Conservation (phyloP, 2,888 invertebrate genomes). For the Orchesellides sinensis region DNA sequence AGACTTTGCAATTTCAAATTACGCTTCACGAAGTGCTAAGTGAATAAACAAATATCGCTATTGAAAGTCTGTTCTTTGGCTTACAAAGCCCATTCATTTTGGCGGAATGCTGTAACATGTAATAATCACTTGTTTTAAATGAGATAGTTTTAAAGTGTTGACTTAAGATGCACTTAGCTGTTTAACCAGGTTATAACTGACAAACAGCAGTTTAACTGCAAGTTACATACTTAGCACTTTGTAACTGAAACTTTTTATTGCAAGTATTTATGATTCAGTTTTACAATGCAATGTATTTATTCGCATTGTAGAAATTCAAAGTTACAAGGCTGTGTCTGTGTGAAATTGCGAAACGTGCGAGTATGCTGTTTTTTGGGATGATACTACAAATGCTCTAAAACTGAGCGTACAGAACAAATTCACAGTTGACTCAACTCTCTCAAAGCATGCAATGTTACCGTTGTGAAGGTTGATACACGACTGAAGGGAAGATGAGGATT, state of each 20-base stretch:
- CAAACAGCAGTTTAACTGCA: too few relatives aligned
- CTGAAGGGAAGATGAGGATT: constrained; percentile 29
- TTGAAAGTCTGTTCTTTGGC: neutral
- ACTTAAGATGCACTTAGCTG: constrained; percentile 10
- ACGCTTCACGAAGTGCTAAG: too few relatives aligned
- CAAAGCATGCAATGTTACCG: constrained; percentile 15
- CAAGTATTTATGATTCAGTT: neutral
- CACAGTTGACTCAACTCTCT: neutral
- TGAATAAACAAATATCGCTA: neutral
- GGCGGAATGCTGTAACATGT: too few relatives aligned
- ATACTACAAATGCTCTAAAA: neutral
- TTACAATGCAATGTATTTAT: neutral
- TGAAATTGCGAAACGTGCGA: constrained; percentile 1
- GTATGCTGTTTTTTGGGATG: too few relatives aligned
- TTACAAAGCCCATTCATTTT: neutral
- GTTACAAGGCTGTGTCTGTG: neutral
- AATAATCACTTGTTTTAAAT: too few relatives aligned
- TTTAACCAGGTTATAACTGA: too few relatives aligned
- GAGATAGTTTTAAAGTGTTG: neutral
- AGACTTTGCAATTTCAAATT: too few relatives aligned
- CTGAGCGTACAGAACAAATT: neutral
- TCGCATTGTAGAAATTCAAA: neutral
- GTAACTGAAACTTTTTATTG: too few relatives aligned
- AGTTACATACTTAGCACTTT: too few relatives aligned
- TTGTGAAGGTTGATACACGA: constrained; percentile 28